Conservation (phyloP, 1,140 invertebrate genomes). For the Venturia canescens region DNA sequence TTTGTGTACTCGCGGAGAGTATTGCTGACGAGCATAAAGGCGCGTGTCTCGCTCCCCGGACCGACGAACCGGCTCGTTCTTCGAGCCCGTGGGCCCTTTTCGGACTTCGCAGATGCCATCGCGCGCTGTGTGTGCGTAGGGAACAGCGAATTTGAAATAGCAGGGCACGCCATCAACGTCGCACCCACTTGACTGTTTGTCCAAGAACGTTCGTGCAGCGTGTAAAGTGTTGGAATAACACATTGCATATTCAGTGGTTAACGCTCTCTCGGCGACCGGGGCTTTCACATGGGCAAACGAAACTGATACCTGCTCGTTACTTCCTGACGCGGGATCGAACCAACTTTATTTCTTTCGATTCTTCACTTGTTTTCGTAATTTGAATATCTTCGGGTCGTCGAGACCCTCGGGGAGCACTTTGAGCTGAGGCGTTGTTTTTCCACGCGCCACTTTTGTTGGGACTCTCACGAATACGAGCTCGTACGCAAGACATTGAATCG, state of each 20-base stretch:
- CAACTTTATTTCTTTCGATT: neutral
- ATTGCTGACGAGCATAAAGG: neutral
- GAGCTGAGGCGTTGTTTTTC: neutral
- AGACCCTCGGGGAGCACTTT: no score
- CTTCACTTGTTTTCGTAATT: no score
- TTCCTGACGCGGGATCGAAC: neutral
- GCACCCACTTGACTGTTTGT: conserved; percentile 68
- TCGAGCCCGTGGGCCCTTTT: no score
- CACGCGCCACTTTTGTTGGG: neutral
- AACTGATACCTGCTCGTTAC: neutral
- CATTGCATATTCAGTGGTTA: conserved; percentile 44
- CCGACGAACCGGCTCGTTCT: no score
- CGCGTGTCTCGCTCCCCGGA: neutral
- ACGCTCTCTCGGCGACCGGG: neutral
- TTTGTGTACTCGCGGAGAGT: no score
- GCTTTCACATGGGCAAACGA: neutral
- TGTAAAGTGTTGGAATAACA: conserved; percentile 71
- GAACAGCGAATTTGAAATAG: conserved; percentile 53
- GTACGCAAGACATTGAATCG: neutral
- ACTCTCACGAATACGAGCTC: neutral
- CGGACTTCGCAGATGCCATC: no score
- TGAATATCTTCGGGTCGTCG: no score
- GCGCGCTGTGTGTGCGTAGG: neutral
- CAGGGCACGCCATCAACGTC: conserved; percentile 54
- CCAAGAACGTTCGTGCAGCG: conserved; percentile 52